A percentile compares a stretch with the other conserved stretches of the same genome.
phyloP scores from a whole-genome alignment of 2,113 vertebrate genomes.

The Typhlomys cinereus region DNA sequence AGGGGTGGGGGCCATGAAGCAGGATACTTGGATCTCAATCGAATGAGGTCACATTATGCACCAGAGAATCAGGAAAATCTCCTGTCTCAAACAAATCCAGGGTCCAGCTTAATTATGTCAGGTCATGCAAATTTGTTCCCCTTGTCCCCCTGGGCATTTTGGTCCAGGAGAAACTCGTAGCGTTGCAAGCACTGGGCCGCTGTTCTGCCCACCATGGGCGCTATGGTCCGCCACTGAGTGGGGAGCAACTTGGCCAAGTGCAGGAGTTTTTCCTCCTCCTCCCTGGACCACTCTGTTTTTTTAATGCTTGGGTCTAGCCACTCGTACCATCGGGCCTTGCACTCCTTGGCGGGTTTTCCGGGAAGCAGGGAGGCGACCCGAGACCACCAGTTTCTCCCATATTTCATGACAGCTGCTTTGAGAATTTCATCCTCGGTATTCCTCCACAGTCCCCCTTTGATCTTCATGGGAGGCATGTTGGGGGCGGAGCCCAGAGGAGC shows the following conservation, averaged over 20 bases:
- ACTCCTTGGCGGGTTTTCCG: slow-evolving; percentile 97
- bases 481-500: background rate
- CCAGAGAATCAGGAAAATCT: too few relatives aligned
- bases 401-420: slow-evolving; percentile 99
- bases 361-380: slow-evolving; percentile 94
- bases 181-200: slow-evolving; percentile 98
- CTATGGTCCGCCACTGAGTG: too few relatives aligned
- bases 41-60: too few relatives aligned
- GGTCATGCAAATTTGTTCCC: too few relatives aligned
- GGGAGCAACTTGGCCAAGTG: too few relatives aligned
- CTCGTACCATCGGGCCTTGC: slow-evolving; percentile 98
- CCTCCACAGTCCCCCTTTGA: slow-evolving; percentile 96
- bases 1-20: too few relatives aligned
- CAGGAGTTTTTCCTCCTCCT: too few relatives aligned
- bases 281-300: too few relatives aligned
- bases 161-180: slow-evolving; percentile 94
- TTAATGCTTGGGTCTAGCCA: slow-evolving; percentile 98
- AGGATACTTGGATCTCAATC: too few relatives aligned
- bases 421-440: slow-evolving; percentile 99
- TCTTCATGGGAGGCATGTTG: slow-evolving; percentile 97
- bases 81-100: too few relatives aligned
- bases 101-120: too few relatives aligned
- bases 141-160: background rate
- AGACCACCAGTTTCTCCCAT: slow-evolving; percentile 99
- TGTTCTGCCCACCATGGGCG: too few relatives aligned